A percentile compares a stretch with the other conserved stretches of the same genome.
phyloP scores from a whole-genome alignment of 2,797 vertebrate genomes.

The Gallinago stenura region DNA sequence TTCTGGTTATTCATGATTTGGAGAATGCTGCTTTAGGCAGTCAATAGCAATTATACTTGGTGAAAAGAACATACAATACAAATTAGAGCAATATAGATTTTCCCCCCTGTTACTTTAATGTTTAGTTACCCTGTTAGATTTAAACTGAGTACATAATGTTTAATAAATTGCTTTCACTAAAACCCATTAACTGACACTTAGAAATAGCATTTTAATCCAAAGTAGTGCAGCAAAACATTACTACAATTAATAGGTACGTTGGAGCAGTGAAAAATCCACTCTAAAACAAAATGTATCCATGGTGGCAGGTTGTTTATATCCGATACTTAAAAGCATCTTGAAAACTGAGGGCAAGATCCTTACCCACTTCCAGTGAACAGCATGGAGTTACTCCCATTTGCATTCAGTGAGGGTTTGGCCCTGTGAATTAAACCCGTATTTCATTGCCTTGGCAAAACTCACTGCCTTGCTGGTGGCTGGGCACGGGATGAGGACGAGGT shows the following conservation, averaged over 20 bases:
- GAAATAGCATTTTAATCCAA: conserved; percentile 74
- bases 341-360: conserved; percentile 1
- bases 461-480: neutral
- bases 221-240: conserved; percentile 72
- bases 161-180: conserved; percentile 82
- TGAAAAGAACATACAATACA: conserved; percentile 82
- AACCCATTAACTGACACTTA: conserved; percentile 80
- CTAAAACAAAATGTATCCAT: conserved; percentile 34
- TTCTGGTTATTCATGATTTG: conserved; percentile 76
- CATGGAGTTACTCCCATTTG: neutral
- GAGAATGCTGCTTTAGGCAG: conserved; percentile 77
- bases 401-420: neutral
- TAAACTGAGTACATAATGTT: conserved; percentile 79
- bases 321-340: conserved; percentile 12
- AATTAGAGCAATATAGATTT: conserved; percentile 83
- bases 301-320: conserved; percentile 18
- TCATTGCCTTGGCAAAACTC: neutral
- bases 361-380: neutral
- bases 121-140: conserved; percentile 82
- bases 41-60: conserved; percentile 83
- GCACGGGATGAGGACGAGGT: neutral
- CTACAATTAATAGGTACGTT: conserved; percentile 67
- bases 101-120: conserved; percentile 76
- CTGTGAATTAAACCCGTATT: neutral
- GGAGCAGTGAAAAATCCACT: conserved; percentile 68